phyloP scores from a whole-genome alignment of 2,888 invertebrate species.

The Norana najaformis region DNA sequence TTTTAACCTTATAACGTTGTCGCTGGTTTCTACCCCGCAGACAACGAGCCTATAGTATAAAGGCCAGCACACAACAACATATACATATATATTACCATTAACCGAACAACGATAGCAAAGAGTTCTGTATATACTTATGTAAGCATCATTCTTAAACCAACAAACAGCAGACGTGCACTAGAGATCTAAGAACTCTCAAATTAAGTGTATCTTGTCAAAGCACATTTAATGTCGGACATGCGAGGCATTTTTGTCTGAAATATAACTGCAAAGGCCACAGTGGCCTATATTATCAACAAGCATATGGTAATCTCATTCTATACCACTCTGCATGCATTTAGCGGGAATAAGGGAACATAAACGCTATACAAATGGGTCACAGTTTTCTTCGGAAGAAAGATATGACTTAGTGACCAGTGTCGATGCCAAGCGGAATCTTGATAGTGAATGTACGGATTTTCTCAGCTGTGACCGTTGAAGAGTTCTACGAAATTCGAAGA shows the following conservation, averaged over 20 bases:
- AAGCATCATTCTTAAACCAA: too few relatives aligned
- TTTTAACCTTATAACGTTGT: too few relatives aligned
- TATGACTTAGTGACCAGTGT: background rate
- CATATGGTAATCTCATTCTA: background rate
- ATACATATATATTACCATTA: too few relatives aligned
- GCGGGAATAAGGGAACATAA: background rate
- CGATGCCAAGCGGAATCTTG: background rate
- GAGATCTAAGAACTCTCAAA: too few relatives aligned
- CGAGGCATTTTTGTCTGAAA: background rate
- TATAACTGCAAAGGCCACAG: background rate
- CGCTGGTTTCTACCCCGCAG: too few relatives aligned
- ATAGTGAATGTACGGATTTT: background rate
- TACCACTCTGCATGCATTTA: background rate
- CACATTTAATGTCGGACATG: background rate
- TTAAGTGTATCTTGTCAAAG: background rate
- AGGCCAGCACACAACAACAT: too few relatives aligned
- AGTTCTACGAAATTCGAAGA: background rate
- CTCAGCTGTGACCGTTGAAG: background rate
- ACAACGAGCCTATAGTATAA: too few relatives aligned
- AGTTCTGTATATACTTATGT: too few relatives aligned
- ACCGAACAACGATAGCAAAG: too few relatives aligned
- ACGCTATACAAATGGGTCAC: background rate
- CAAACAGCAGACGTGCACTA: too few relatives aligned
- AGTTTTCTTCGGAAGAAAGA: too few relatives aligned
- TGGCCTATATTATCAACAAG: background rate